These are phyloP conservation scores for Tapirus terrestris DNA, from an alignment of 2,113 vertebrate genomes.

Conservation along the genomic window DNA sequence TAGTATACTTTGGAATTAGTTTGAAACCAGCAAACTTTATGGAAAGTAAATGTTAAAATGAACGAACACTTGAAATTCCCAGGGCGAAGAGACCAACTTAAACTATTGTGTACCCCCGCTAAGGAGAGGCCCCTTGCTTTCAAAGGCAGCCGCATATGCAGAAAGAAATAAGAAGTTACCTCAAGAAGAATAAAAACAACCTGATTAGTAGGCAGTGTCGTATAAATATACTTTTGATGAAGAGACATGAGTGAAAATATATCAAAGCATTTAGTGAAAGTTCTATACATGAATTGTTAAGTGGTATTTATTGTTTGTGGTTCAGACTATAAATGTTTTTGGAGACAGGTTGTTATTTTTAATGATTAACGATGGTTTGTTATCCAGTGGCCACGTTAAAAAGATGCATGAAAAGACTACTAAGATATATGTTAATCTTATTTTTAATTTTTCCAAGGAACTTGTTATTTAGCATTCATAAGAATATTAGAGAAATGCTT, in stretches of 20 bases:
- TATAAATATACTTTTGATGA: neutral
- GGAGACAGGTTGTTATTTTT: slow-evolving; percentile 11
- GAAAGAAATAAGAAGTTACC: slow-evolving; percentile 1
- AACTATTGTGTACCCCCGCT: neutral
- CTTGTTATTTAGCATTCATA: neutral
- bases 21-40: slow-evolving; percentile 21
- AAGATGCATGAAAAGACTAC: neutral
- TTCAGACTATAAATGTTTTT: neutral
- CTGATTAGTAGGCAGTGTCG: neutral
- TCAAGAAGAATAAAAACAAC: slow-evolving; percentile 6
- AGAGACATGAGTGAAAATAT: neutral
- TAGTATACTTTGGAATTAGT: slow-evolving; percentile 33
- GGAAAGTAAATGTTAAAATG: slow-evolving; percentile 47
- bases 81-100: neutral
- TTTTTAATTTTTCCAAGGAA: neutral
- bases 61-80: slow-evolving; percentile 10
- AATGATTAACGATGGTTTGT: slow-evolving; percentile 7
- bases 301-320: slow-evolving; percentile 14
- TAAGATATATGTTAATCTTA: neutral
- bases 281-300: neutral
- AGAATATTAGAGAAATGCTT: neutral
- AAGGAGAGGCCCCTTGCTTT: neutral
- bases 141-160: neutral
- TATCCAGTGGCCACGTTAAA: neutral
- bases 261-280: neutral